Evolutionary conservation across 2,113 vertebrate genomes (phyloP).

Genomic region (Philantomba maxwellii): DNA sequence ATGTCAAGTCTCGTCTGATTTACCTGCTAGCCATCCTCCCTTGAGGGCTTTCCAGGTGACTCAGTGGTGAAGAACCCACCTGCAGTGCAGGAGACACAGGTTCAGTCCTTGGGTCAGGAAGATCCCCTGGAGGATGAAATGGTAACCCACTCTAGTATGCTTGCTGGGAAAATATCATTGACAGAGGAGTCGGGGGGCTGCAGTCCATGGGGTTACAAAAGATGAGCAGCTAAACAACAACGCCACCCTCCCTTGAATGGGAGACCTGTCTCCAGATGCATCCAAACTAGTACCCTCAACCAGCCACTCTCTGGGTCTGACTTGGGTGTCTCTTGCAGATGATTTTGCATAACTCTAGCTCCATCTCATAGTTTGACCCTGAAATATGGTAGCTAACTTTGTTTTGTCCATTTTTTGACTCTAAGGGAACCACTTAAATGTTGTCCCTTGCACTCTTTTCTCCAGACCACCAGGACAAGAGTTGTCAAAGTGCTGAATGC

Average conservation of each 20-base stretch:
- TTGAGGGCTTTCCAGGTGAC: background rate
- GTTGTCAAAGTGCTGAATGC: background rate
- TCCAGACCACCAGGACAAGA: background rate
- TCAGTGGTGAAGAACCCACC: background rate
- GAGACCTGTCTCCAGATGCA: background rate
- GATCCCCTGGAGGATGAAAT: background rate
- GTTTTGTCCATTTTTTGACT: background rate
- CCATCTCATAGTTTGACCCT: background rate
- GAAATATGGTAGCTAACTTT: background rate
- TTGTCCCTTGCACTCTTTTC: background rate
- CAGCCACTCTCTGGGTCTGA: background rate
- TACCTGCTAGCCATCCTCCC: background rate
- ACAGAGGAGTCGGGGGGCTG: background rate
- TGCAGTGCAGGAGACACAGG: background rate
- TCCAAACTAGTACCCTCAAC: background rate
- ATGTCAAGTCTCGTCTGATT: background rate
- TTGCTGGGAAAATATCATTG: background rate
- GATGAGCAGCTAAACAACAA: background rate
- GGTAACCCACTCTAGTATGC: background rate
- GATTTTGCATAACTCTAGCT: background rate
- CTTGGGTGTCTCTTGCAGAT: background rate
- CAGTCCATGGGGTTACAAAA: background rate
- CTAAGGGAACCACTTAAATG: background rate
- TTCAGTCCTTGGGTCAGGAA: background rate
- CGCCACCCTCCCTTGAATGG: background rate